Conservation (phyloP, 2,797 vertebrate species). For the Selene dorsalis region DNA sequence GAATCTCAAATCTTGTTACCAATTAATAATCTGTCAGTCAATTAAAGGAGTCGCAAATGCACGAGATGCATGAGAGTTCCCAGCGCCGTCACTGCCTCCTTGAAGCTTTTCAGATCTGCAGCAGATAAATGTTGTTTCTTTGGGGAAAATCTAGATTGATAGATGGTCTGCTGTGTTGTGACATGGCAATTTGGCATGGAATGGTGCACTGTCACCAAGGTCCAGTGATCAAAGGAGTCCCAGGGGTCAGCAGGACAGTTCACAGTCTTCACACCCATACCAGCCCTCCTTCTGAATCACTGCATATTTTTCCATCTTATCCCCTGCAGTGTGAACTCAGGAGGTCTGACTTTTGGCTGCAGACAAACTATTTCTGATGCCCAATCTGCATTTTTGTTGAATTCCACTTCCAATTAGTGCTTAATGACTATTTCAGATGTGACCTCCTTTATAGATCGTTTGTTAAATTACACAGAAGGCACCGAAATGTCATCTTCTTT, state of each 20-base stretch:
- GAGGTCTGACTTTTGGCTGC: slow-evolving; percentile 27
- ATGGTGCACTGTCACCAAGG: slow-evolving; percentile 64
- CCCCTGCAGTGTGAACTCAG: slow-evolving; percentile 38
- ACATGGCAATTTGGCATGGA: slow-evolving; percentile 69
- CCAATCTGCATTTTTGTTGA: not conserved
- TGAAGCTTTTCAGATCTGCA: slow-evolving; percentile 12
- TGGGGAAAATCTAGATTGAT: slow-evolving; percentile 59
- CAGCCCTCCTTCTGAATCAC: slow-evolving; percentile 40
- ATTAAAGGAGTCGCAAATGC: not conserved
- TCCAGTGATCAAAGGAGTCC: slow-evolving; percentile 76
- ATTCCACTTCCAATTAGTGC: not conserved
- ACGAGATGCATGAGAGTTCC: not conserved
- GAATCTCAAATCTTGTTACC: not conserved
- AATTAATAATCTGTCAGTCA: not conserved
- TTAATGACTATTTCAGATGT: not conserved
- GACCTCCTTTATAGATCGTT: not conserved
- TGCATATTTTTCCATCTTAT: slow-evolving; percentile 38
- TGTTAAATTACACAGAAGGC: not conserved
- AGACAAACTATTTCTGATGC: not conserved
- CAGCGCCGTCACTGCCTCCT: not conserved
- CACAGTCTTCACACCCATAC: slow-evolving; percentile 51
- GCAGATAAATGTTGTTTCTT: slow-evolving; percentile 32
- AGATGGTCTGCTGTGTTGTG: slow-evolving; percentile 68
- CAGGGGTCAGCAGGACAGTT: slow-evolving; percentile 70
- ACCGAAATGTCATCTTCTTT: not conserved